Base-by-base conservation (phyloP, 2,797 vertebrate species). In the Bovichtus diacanthus region DNA sequence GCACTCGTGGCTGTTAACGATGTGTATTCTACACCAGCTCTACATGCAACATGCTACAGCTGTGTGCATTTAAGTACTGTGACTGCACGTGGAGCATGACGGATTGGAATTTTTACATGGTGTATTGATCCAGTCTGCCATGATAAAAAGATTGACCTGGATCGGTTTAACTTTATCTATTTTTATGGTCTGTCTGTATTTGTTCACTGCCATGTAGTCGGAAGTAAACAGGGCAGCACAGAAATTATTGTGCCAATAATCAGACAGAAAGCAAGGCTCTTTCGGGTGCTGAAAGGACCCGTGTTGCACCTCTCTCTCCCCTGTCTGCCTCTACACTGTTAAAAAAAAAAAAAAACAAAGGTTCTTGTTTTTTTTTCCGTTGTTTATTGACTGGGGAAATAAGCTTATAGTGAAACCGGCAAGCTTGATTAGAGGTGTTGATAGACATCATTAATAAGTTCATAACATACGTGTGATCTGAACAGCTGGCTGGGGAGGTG, bases 41-140 rank as follows among this genome's bases (percentile, higher is more conserved):
- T 63, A 31, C 58, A 84, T 64, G 63, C 50, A 68, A 76, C 36
- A 63, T 47, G 53, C 31, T 39, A n/a, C 47, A 56, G 25, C 13
- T 15, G 55, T 66, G 13, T 64, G 51, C 16, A 53, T 55, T 55
- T 39, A 71, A 62, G 56, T 25, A 18, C 29, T 60, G n/a, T 47
- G 18, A 53, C n/a, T 11, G 3, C 31, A 34, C 46, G 27, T 38
- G 19, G 9, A 63, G 19, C 3, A 15, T 31, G 39, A 9, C 56
- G 44, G 47, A 34, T 27, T 29, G 18, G 4, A 15, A 23, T 50
- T 56, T n/a, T 58, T 34, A 64, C 59, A 29, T 5, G 41, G 29
- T 34, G 10, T 47, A 70, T 60, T 63, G 38, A 70, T 80, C n/a
- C 29, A 53, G 6, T 50, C 18, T 5, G 18, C 25, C 36, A n/a